phyloP scores from a whole-genome alignment of 1,140 invertebrate genomes.

The Gerris buenoi region DNA sequence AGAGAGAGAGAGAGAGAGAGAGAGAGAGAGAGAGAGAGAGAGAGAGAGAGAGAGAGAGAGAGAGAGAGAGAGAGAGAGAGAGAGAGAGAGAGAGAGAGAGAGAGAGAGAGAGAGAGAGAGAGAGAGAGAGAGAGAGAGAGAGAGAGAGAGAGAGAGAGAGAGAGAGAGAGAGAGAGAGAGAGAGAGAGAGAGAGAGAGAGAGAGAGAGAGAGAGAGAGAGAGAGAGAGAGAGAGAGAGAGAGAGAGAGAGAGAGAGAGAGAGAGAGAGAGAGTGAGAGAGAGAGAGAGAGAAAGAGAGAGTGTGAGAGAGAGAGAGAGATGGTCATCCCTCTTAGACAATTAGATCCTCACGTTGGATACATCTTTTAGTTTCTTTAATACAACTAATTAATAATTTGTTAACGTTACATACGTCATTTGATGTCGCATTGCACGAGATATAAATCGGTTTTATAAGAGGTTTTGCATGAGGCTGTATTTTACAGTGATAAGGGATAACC shows the following conservation, averaged over 20 bases:
- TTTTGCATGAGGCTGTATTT: too few species aligned
- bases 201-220: slow-evolving; percentile 6
- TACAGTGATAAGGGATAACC: too few species aligned
- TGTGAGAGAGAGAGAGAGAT: slow-evolving; percentile 10
- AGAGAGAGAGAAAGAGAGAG: slow-evolving; percentile 14
- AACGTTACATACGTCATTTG: too few species aligned
- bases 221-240: slow-evolving; percentile 6
- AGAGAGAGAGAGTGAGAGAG: slow-evolving; percentile 6
- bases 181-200: slow-evolving; percentile 11
- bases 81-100: slow-evolving; percentile 13
- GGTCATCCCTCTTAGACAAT: too few species aligned
- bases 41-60: slow-evolving; percentile 12
- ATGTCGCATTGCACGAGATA: too few species aligned
- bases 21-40: slow-evolving; percentile 13
- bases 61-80: slow-evolving; percentile 12
- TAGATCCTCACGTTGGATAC: too few species aligned
- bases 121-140: slow-evolving; percentile 12
- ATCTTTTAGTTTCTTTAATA: too few species aligned
- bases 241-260: slow-evolving; percentile 6
- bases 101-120: slow-evolving; percentile 11
- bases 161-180: slow-evolving; percentile 11
- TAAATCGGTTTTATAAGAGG: too few species aligned
- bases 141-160: slow-evolving; percentile 13
- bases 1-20: slow-evolving; percentile 12
- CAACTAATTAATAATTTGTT: too few species aligned